Conservation (phyloP, 2,797 vertebrate genomes). For the Halcyon smyrnensis region DNA sequence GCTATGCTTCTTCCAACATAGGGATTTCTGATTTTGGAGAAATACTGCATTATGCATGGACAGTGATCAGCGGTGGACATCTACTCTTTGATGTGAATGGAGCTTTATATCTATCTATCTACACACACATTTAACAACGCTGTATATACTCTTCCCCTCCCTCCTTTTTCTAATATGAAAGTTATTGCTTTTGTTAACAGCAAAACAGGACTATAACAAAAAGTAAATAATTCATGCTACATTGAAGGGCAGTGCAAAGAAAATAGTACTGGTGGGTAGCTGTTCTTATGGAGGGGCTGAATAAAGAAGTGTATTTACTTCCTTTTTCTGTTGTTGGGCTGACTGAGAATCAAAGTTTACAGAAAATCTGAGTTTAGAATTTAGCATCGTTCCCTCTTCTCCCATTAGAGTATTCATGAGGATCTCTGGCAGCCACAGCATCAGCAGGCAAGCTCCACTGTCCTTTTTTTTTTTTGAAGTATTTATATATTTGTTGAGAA, state of each 20-base stretch:
- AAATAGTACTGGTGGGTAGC: neutral
- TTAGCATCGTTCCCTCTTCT: neutral
- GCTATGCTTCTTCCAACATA: neutral
- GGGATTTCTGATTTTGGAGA: neutral
- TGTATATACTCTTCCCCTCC: neutral
- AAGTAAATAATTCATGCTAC: neutral
- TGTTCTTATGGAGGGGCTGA: neutral
- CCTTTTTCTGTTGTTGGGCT: neutral
- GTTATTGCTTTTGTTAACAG: neutral
- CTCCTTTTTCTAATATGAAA: neutral
- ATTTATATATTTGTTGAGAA: neutral
- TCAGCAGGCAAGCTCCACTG: neutral
- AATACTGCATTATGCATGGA: neutral
- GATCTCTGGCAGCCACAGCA: neutral
- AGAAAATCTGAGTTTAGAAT: neutral
- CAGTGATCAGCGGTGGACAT: neutral
- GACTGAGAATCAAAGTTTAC: neutral
- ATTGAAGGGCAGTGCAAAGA: neutral
- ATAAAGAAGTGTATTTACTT: neutral
- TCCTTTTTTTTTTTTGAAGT: neutral
- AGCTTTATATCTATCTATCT: neutral
- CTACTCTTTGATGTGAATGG: neutral
- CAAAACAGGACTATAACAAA: neutral
- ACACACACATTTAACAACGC: neutral
- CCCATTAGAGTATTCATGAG: neutral